phyloP scores from a whole-genome alignment of 2,113 vertebrate genomes.

The Etheostoma spectabile region DNA sequence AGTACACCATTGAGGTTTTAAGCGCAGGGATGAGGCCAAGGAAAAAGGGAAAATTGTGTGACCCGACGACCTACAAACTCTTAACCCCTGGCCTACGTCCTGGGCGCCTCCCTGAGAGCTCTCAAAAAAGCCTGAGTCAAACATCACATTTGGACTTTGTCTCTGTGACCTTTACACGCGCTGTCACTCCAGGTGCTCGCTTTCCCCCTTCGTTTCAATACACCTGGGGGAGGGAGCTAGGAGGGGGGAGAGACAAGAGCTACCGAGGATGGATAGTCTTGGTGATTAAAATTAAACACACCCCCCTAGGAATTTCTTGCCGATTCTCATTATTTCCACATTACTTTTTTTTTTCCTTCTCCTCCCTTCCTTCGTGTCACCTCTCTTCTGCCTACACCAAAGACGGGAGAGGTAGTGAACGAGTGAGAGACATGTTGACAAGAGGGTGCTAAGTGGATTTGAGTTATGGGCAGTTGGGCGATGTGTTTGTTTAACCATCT shows the following conservation, averaged over 20 bases:
- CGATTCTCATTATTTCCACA: constrained; percentile 71
- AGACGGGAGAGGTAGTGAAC: constrained; percentile 66
- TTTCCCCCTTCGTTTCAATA: constrained; percentile 65
- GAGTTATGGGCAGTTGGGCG: constrained; percentile 87
- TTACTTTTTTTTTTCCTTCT: constrained; percentile 32
- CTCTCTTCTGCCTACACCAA: constrained; percentile 39
- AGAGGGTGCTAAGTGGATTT: constrained; percentile 86
- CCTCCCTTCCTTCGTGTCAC: constrained; percentile 42
- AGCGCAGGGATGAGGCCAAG: constrained; percentile 75
- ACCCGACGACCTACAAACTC: constrained; percentile 83
- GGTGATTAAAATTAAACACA: constrained; percentile 86
- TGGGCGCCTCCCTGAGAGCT: constrained; percentile 75
- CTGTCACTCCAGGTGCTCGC: constrained; percentile 65
- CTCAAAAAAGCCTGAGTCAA: constrained; percentile 64
- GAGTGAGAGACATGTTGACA: constrained; percentile 84
- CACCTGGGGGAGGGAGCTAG: constrained; percentile 56
- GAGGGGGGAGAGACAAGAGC: constrained; percentile 35
- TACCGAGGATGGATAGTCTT: constrained; percentile 78
- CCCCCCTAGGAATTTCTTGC: constrained; percentile 69
- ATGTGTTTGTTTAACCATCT: constrained; percentile 90
- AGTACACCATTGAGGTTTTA: constrained; percentile 82
- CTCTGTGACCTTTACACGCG: constrained; percentile 67
- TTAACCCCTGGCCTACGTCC: constrained; percentile 82
- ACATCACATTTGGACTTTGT: constrained; percentile 66
- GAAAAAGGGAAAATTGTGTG: constrained; percentile 82